Evolutionary conservation across 2,113 vertebrate genomes (phyloP), one percentile per base, ranked within the genome.

Genomic region (Elgaria multicarinata): DNA sequence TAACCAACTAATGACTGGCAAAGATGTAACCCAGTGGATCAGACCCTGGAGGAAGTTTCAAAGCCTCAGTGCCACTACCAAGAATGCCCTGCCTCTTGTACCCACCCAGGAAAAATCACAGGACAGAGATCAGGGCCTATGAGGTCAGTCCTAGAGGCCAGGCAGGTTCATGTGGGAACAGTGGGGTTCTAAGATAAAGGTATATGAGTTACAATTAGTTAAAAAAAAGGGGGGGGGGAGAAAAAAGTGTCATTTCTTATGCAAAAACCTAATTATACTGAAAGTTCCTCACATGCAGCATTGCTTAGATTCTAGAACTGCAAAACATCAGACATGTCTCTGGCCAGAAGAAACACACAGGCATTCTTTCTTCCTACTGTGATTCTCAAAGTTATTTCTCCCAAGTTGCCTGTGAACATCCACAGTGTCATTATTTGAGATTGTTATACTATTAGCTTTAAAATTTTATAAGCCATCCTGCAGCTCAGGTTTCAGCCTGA

Each of bases 361-460:
- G 71, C 0, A 0, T 85, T 90, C 92, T 93, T 92, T 93, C 92
- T 91, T 91, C 86, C 62, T 83, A 91, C 91, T 87, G 69, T 83
- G 90, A 91, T 87, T 88, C 64, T 89, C 26, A 92, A 95, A 95
- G 96, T 95, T 95, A 93, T 96, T 95, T 95, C 92, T 95, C 93
- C 93, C 90, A 94, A 92, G 94, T 95, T 93, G 94, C 81, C 86
- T 93, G 95, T 94, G 92, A 93, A 95, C 94, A 93, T 95, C 95
- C 95, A 93, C 90, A 96, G 93, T 94, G 94, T 94, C 94, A 94
- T 95, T 95, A 92, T 94, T 94, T 91, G 87, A 91, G 95, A 95
- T 93, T 96, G 93, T 96, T 95, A 94, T 90, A 96, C 94, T 94
- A 88, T 94, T 96, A 92, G 84, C 92, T 95, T 96, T 95, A 97